phyloP scores from a whole-genome alignment of 2,888 invertebrate genomes.

The Pachydiplax longipennis region DNA sequence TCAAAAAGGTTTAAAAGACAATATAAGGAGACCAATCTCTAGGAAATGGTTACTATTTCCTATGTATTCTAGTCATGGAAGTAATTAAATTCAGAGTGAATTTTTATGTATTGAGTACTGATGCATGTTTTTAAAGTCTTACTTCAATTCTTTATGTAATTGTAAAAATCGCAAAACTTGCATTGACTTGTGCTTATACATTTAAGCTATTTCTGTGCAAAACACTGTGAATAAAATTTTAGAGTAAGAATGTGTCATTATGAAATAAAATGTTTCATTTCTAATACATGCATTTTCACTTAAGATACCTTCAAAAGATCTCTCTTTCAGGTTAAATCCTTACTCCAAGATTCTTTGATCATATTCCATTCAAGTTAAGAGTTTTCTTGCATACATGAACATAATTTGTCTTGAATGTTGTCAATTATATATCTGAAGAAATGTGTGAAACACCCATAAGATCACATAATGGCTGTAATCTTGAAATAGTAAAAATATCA shows the following conservation, averaged over 20 bases:
- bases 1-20: neutral
- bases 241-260: neutral
- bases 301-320: no score
- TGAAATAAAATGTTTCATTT: neutral
- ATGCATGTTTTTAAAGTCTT: conserved; percentile 21
- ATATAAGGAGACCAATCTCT: neutral
- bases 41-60: conserved; percentile 26
- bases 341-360: no score
- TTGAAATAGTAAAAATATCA: no score
- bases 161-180: neutral
- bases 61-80: conserved; percentile 20
- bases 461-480: no score
- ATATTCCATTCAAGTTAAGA: no score
- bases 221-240: neutral
- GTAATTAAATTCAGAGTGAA: conserved; percentile 5
- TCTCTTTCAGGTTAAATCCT: no score
- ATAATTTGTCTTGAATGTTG: no score
- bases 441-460: no score
- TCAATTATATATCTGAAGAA: no score
- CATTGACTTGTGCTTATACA: neutral
- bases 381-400: no score
- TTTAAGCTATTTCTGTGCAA: conserved; percentile 18
- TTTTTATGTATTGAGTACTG: neutral
- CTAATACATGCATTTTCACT: neutral
- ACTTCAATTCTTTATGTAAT: conserved; percentile 6